These are phyloP conservation scores for Hymenopus coronatus DNA, from an alignment of 2,888 invertebrate genomes.

Conservation along the genomic window DNA sequence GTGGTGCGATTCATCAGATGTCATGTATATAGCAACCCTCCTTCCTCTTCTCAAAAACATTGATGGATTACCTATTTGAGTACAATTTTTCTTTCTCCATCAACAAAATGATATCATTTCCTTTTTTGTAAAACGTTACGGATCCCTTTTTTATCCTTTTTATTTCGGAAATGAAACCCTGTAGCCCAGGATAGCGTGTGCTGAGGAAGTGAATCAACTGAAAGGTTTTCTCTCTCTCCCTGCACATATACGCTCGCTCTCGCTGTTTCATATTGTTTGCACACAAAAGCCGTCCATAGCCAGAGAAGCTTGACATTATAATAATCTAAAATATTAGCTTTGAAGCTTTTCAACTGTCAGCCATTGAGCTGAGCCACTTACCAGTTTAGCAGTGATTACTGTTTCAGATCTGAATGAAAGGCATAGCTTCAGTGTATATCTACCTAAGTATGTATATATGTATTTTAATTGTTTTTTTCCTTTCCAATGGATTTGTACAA, in stretches of 20 bases:
- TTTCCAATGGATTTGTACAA: not conserved
- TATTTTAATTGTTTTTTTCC: not conserved
- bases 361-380: not conserved
- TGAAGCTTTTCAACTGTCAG: not conserved
- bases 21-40: not conserved
- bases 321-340: not conserved
- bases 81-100: not conserved
- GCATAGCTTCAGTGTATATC: not conserved
- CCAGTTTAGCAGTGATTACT: not conserved
- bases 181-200: not conserved
- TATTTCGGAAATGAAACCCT: not conserved
- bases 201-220: not conserved
- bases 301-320: not conserved
- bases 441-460: not conserved
- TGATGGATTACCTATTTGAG: constrained; percentile 1
- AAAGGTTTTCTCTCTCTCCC: not conserved
- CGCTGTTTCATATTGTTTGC: not conserved
- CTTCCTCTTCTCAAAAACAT: constrained; percentile 10
- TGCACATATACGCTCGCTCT: not conserved
- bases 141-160: not conserved
- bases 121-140: not conserved
- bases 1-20: not conserved
- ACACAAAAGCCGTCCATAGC: not conserved
- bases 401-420: not conserved
- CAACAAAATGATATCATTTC: constrained; percentile 7